Evolutionary conservation across 2,888 invertebrate species (phyloP).

Genomic region (Caenorhabditis becei): DNA sequence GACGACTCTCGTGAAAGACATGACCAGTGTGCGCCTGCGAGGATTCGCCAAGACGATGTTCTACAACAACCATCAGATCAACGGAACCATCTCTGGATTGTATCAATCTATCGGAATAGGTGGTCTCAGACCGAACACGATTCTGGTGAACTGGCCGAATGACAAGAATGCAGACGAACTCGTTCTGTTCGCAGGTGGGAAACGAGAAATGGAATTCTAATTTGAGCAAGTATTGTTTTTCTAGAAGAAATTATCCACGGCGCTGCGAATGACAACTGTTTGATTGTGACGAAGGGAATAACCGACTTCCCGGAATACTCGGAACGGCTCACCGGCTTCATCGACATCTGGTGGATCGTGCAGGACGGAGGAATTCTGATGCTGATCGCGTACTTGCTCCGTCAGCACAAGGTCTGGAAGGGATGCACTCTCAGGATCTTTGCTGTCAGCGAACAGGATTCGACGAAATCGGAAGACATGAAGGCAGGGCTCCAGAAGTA

Average conservation of each 20-base stretch:
- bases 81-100: constrained; percentile 79
- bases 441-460: constrained; percentile 98
- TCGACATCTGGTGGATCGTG: constrained; percentile 99
- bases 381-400: constrained; percentile 87
- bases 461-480: constrained; percentile 85
- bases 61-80: constrained; percentile 85
- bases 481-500: constrained; percentile 98
- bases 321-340: constrained; percentile 89
- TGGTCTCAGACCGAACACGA: constrained; percentile 97
- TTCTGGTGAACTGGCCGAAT: constrained; percentile 98
- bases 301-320: constrained; percentile 94
- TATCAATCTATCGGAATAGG: constrained; percentile 97
- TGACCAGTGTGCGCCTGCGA: constrained; percentile 95
- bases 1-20: constrained; percentile 82
- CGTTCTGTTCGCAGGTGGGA: constrained; percentile 69
- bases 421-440: constrained; percentile 99
- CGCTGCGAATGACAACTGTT: constrained; percentile 93
- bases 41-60: constrained; percentile 97
- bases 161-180: constrained; percentile 74
- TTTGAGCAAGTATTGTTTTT: not conserved
- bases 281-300: constrained; percentile 97
- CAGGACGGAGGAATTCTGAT: constrained; percentile 98
- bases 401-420: constrained; percentile 95
- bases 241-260: constrained; percentile 85
- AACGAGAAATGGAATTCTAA: not conserved